A percentile compares a stretch with the other conserved stretches of the same genome.
Conservation (phyloP, 1,140 invertebrate genomes). For the Mya arenaria region DNA sequence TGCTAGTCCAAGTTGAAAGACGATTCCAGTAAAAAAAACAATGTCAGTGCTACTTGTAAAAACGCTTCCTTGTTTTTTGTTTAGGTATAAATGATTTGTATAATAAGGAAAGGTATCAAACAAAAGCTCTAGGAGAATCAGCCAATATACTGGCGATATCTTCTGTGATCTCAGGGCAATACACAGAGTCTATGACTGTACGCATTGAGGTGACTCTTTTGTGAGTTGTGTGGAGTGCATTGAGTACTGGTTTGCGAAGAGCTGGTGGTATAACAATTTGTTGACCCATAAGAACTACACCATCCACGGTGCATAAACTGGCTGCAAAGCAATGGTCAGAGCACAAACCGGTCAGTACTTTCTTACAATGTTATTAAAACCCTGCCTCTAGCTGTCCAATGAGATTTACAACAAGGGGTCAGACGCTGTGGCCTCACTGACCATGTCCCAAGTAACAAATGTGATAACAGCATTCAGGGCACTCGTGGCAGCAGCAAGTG, state of each 20-base stretch:
- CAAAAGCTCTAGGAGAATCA: too few relatives aligned
- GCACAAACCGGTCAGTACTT: neutral
- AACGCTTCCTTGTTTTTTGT: too few relatives aligned
- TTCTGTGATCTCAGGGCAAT: neutral
- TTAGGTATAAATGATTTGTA: too few relatives aligned
- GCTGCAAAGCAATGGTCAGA: neutral
- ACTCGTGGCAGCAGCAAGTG: slow-evolving; percentile 21
- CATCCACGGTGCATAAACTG: neutral
- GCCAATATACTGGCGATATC: neutral
- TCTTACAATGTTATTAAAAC: neutral
- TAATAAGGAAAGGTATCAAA: too few relatives aligned
- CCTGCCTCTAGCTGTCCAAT: slow-evolving; percentile 24
- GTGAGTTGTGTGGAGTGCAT: neutral
- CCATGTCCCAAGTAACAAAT: slow-evolving; percentile 3
- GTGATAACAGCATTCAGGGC: slow-evolving; percentile 15
- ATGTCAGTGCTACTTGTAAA: too few relatives aligned
- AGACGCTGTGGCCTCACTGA: slow-evolving; percentile 29
- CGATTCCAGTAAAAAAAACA: too few relatives aligned
- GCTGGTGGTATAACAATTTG: neutral
- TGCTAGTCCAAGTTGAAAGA: too few relatives aligned
- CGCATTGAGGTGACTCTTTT: neutral
- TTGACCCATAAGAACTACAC: neutral
- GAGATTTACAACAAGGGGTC: slow-evolving; percentile 40
- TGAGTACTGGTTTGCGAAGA: neutral
- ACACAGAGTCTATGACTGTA: neutral